Evolutionary conservation across 2,888 invertebrate genomes (phyloP).

Genomic region (Clusia tigrina): DNA sequence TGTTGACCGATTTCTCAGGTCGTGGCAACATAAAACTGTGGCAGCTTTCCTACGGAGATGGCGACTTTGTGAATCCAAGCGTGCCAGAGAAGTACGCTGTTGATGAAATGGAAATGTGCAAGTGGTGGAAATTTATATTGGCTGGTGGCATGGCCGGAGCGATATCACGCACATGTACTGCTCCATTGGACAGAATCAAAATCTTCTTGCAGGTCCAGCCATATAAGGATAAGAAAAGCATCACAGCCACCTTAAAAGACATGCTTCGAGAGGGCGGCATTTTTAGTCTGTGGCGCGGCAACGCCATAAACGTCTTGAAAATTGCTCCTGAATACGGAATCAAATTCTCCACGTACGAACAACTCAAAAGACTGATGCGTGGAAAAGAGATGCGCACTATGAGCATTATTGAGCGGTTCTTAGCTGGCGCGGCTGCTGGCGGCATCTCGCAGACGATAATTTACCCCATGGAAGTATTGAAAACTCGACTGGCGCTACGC

Average conservation of each 20-base stretch:
- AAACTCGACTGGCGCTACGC: constrained; percentile 93
- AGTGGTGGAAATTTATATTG: constrained; percentile 98
- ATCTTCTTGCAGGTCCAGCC: constrained; percentile 98
- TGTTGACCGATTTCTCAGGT: no score
- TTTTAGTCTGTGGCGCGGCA: constrained; percentile 94
- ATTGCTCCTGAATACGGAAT: constrained; percentile 98
- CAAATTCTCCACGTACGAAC: constrained; percentile 99
- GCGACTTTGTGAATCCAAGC: constrained; percentile 96
- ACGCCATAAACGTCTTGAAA: constrained; percentile 97
- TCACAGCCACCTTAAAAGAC: constrained; percentile 79
- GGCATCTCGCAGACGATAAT: constrained; percentile 95
- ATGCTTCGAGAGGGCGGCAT: constrained; percentile 95
- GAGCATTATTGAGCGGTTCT: constrained; percentile 87
- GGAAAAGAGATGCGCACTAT: constrained; percentile 80
- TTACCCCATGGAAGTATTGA: constrained; percentile 98
- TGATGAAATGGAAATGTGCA: constrained; percentile 94
- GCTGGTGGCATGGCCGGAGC: constrained; percentile 97
- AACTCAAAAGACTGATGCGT: constrained; percentile 87
- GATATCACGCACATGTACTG: constrained; percentile 95
- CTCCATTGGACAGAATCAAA: constrained; percentile 96
- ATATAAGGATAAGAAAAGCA: constrained; percentile 77
- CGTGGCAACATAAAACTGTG: no score
- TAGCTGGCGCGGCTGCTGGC: constrained; percentile 95
- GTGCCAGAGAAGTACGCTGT: constrained; percentile 99
- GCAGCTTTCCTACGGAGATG: no score